Evolutionary conservation across 2,888 invertebrate species (phyloP).

Genomic region (Hirtodrosophila histrioides): DNA sequence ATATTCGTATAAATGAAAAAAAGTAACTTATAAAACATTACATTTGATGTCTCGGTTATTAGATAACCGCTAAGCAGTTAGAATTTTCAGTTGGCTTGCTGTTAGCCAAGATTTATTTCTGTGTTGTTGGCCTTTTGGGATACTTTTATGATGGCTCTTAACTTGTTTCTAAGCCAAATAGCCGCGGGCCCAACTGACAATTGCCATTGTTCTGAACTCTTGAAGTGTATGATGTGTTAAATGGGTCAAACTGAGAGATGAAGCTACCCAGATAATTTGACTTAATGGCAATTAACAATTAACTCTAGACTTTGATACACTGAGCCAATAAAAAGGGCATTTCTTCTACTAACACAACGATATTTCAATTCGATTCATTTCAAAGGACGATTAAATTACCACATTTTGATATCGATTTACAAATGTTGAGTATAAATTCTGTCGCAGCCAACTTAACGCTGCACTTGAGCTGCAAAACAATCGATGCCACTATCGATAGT

Average conservation of each 20-base stretch:
- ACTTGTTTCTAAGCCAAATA: conserved; percentile 54
- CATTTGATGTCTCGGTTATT: conserved; percentile 43
- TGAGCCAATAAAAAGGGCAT: neutral
- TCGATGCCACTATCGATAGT: no score
- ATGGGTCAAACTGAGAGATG: conserved; percentile 58
- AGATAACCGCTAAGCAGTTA: conserved; percentile 51
- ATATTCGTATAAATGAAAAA: conserved; percentile 12
- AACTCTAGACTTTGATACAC: conserved; percentile 18
- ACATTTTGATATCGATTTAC: no score
- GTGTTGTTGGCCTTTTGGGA: conserved; percentile 27
- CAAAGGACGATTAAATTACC: no score
- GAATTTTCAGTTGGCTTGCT: conserved; percentile 21
- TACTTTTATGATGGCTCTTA: conserved; percentile 31
- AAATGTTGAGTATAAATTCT: no score
- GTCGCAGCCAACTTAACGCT: no score
- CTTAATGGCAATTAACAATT: conserved; percentile 39
- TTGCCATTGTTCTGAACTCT: conserved; percentile 55
- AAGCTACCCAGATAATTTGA: conserved; percentile 15
- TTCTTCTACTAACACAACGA: no score
- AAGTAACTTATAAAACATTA: conserved; percentile 26
- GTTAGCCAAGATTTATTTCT: conserved; percentile 21
- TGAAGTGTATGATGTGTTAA: conserved; percentile 22
- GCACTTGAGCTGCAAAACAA: no score
- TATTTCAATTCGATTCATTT: no score
- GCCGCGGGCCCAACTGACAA: conserved; percentile 52